Evolutionary conservation across 2,797 vertebrate species (phyloP), one percentile per base, ranked within the genome.

Genomic region (Ptychobarbus kaznakovi): DNA sequence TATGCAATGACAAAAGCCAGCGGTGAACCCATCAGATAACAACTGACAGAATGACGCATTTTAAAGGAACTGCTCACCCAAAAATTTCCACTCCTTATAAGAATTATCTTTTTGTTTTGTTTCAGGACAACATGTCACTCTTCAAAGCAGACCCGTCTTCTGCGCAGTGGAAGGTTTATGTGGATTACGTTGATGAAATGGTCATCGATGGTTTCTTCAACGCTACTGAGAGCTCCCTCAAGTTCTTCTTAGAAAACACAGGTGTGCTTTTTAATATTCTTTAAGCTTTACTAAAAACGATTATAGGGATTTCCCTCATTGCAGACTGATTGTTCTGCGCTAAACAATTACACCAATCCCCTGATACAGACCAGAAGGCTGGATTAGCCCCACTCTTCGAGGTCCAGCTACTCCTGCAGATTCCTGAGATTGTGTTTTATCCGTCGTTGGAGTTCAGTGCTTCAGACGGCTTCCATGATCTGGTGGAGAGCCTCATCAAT

Each of bases 211-310:
- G 98, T 3, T 97, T 99, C 92, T 97, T 96, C 90, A 94, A 89
- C 87, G 95, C 96, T 81, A 93, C 96, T 0, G 95, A 98, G 87
- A 94, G 96, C 89, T 98, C 97, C 0, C 96, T 99, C 83, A 96
- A 94, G 86, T 96, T 97, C 89, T 96, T 99, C 49, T 91, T 98
- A 89, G 96, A 98, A 83, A 98, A 97, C 91, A 98, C 96, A 69
- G 98, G 97, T 99, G 92, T 84, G 63, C 42, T 74, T 83, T 35
- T 51, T 58, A 3, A 65, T 76, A 3, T 61, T 53, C 25, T 74
- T n/a, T 51, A 40, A 75, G 46, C 75, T 18, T 53, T 58, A 56
- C 49, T 28, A 61, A 76, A 22, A 61, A 15, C 8, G 18, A n/a
- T 42, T 28, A 7, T 16, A 28, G 20, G 25, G 6, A 22, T 42